Base-by-base conservation (phyloP, 2,797 vertebrate species). In the Artibeus jamaicensis region DNA sequence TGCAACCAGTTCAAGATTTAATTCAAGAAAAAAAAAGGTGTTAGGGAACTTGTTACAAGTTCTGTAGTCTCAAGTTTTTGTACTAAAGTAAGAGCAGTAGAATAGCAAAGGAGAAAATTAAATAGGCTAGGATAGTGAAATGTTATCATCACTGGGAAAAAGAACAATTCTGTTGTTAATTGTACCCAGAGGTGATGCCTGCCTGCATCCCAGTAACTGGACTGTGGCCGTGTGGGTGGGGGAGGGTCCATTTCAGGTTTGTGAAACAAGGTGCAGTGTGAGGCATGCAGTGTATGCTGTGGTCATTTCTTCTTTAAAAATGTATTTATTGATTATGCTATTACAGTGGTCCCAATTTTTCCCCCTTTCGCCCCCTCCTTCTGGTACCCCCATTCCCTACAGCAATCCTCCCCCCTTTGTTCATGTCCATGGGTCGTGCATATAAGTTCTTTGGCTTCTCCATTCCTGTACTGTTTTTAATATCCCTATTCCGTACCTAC, bases 21-120 rank as follows among this genome's bases (percentile, higher is more conserved):
- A 98, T 97, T 97, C 97, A 92, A 21, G 93, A 93, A 90, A 97
- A 44, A 44, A 94, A 98, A 96, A 96, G 89, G 96, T 97, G 95
- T 93, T 98, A 78, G 95, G 97, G 97, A 94, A 96, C 98, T 96
- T 97, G 81, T 98, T 89, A 76, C 91, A 97, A 98, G 95, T 16
- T 0, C 88, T 97, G 22, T 91, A 94, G 96, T 95, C 96, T 98
- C 92, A 86, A 97, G 86, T 96, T 97, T 90, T 95, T 92, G 71
- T 34, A 4, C 39, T 39, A 37, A 42, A 84, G 71, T 95, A 92
- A 95, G 73, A 91, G 94, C 21, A 95, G 95, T n/a, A 90, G 86
- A 89, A 92, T 44, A 93, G 94, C 94, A 88, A 95, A 94, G 85
- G 86, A 96, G 96, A 95, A 96, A 62, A 96, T 73, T 10, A 4